phyloP scores from a whole-genome alignment of 1,140 invertebrate species.

The Drosophila guanche region DNA sequence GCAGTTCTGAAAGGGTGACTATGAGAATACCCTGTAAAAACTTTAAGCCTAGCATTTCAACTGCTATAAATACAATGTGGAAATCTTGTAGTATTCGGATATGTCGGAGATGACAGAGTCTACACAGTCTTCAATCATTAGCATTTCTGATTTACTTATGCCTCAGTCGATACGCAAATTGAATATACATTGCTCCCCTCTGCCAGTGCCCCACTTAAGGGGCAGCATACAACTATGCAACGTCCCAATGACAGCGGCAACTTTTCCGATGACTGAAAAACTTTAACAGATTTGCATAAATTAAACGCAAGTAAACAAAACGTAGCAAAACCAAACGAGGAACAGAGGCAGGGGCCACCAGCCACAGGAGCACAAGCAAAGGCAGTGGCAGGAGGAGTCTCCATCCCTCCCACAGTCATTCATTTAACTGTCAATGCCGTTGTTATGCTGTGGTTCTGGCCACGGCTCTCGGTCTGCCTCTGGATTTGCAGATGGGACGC shows the following conservation, averaged over 20 bases:
- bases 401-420: conserved; percentile 49
- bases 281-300: conserved; percentile 81
- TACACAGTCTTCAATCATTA: too few relatives aligned
- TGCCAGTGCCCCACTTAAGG: conserved; percentile 8
- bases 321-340: conserved; percentile 48
- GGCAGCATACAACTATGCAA: conserved; percentile 71
- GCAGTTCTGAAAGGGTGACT: conserved; percentile 3
- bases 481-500: conserved; percentile 17
- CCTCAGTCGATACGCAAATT: conserved; percentile 34
- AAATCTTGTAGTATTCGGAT: not conserved
- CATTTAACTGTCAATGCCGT: conserved; percentile 73
- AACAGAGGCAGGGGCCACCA: conserved; percentile 21
- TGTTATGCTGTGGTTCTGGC: conserved; percentile 64
- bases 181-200: conserved; percentile 36
- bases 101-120: too few relatives aligned
- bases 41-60: too few relatives aligned
- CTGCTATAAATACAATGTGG: too few relatives aligned
- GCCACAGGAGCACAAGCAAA: conserved; percentile 16
- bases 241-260: conserved; percentile 54
- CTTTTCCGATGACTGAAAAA: conserved; percentile 77
- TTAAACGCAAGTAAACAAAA: conserved; percentile 62
- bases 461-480: conserved; percentile 25
- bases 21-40: conserved; percentile 14
- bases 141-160: too few relatives aligned
- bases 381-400: conserved; percentile 8